Conservation (phyloP, 2,113 vertebrate genomes). For the Notiomystis cincta region DNA sequence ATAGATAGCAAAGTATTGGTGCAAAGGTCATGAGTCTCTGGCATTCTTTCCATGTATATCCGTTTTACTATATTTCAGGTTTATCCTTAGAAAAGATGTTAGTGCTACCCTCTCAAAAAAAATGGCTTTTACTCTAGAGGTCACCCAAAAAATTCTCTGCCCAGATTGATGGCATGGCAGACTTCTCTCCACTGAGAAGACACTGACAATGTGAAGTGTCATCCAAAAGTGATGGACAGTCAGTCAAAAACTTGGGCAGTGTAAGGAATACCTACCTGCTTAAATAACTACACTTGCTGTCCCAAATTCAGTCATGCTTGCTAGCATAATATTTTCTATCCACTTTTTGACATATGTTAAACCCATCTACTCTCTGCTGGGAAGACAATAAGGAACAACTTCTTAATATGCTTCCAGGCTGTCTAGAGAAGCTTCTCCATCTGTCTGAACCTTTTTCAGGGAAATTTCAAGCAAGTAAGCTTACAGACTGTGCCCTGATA, state of each 20-base stretch:
- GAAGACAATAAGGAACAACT: slow-evolving; percentile 5
- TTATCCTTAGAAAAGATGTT: neutral
- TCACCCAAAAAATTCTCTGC: neutral
- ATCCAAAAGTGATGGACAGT: neutral
- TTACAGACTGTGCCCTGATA: neutral
- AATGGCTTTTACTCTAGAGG: neutral
- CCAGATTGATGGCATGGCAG: neutral
- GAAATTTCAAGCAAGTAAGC: neutral
- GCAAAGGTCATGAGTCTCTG: neutral
- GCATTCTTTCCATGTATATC: neutral
- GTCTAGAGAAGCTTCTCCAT: neutral
- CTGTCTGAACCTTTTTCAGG: neutral
- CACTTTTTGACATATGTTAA: slow-evolving; percentile 14
- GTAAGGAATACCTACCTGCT: neutral
- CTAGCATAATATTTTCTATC: neutral
- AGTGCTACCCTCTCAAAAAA: neutral
- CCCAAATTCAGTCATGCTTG: neutral
- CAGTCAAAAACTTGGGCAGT: neutral
- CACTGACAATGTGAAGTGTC: neutral
- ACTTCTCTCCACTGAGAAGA: neutral
- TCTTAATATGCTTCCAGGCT: neutral
- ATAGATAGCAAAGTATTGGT: neutral
- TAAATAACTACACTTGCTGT: neutral
- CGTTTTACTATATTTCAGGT: neutral
- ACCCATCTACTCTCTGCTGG: neutral